Conservation (phyloP, 35 echinoderm and acorn worm genomes). For the Holothuria glaberrima region DNA sequence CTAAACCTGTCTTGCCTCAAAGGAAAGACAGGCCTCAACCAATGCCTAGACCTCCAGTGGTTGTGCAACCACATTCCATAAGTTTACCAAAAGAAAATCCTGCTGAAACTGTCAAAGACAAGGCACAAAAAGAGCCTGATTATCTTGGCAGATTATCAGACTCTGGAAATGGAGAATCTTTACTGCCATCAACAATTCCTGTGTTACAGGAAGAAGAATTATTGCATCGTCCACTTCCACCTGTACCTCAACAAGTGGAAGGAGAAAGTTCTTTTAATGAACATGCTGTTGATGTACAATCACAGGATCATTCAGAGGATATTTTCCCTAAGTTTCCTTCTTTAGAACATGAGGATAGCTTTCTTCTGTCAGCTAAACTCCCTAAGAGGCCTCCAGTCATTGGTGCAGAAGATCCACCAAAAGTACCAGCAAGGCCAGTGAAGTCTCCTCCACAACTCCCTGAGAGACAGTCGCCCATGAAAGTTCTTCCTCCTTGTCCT, state of each 20-base stretch:
- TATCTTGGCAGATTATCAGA: too few relatives aligned
- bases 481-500: neutral
- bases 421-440: neutral
- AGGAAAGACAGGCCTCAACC: slow-evolving; percentile 14
- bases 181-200: neutral
- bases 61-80: too few relatives aligned
- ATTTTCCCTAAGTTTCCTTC: neutral
- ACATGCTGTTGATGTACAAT: neutral
- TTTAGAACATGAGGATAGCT: neutral
- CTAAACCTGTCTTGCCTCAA: slow-evolving; percentile 1
- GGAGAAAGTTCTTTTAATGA: neutral
- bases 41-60: neutral
- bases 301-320: too few relatives aligned
- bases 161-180: neutral
- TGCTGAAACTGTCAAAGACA: neutral
- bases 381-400: slow-evolving; percentile 33
- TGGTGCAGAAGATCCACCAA: slow-evolving; percentile 49
- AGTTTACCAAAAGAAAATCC: neutral
- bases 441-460: neutral
- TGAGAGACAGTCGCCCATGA: neutral
- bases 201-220: neutral
- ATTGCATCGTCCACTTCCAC: slow-evolving; percentile 26
- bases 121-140: neutral
- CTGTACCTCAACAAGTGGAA: neutral
- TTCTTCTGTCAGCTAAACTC: neutral